Base-by-base conservation (phyloP, 2,797 vertebrate species). In the Danionella dracula region DNA sequence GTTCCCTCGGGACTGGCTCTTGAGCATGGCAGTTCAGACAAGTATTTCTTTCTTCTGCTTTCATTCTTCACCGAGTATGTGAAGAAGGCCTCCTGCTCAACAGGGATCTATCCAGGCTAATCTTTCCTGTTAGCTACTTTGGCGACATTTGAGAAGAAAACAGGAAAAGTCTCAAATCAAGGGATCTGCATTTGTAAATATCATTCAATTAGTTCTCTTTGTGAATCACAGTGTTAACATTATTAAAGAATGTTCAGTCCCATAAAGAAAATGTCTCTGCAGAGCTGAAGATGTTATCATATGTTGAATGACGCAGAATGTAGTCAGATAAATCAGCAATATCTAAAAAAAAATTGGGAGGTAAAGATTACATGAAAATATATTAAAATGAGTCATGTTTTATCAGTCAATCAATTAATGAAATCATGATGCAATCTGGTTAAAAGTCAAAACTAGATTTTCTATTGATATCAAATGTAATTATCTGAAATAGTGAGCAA, bases 21-120 rank as follows among this genome's bases (percentile, higher is more conserved):
- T 20, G 41, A 61, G 54, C 57, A 61, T 37, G 32, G 46, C 63
- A 56, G 41, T 66, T 40, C 48, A 64, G 53, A 56, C 49, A 51
- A 64, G 44, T 19, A 16, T 42, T 54, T 55, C 37, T 65, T 57
- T 15, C 27, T 15, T 57, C 45, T 66, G 29, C 49, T 71, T 48
- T 69, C 29, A 34, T 37, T 46, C 29, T 31, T 42, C 51, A 19
- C 6, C 27, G 44, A 49, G 34, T 27, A 27, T 27, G 23, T 32
- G 34, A 8, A 11, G 23, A 5, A 38, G 12, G 34, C 12, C 2
- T 16, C 16, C 37, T 57, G 6, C 51, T 31, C 34, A 40, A 16
- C 42, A 57, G 64, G 7, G n/a, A 20, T 17, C 8, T 8, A 19
- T 21, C 35, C 1, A 2, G 29, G 31, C 51, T 66, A 46, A 66